These are phyloP conservation scores for Tichodroma muraria DNA, from an alignment of 2,113 vertebrate genomes.

Conservation along the genomic window DNA sequence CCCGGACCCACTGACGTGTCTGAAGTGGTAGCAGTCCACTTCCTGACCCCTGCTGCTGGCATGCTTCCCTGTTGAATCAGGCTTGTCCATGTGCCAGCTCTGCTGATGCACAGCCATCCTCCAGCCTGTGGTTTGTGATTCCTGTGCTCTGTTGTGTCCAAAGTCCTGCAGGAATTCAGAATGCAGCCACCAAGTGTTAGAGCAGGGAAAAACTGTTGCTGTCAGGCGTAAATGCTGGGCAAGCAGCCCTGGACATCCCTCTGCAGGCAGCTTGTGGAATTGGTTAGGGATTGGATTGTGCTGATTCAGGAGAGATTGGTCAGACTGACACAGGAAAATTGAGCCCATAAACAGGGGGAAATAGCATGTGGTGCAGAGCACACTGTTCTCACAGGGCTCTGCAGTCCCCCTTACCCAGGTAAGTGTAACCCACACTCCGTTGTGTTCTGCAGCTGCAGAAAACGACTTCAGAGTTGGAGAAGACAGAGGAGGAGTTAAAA, in stretches of 20 bases:
- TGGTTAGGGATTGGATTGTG: neutral
- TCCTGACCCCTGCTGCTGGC: neutral
- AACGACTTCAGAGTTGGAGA: constrained; percentile 69
- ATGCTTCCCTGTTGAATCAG: neutral
- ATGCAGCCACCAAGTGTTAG: neutral
- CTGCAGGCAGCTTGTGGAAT: constrained; percentile 47
- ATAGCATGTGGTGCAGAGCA: neutral
- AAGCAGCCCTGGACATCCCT: constrained; percentile 41
- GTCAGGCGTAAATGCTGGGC: neutral
- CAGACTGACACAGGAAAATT: neutral
- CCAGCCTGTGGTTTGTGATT: neutral
- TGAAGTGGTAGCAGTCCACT: constrained; percentile 2
- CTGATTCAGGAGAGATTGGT: neutral
- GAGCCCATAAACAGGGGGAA: neutral
- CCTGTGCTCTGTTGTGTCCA: neutral
- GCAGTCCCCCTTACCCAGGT: neutral
- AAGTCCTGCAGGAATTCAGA: neutral
- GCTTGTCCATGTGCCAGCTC: neutral
- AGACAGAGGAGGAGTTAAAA: constrained; percentile 78
- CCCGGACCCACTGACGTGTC: neutral
- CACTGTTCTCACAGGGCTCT: neutral
- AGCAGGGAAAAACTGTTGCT: neutral
- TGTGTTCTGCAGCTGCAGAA: constrained; percentile 77
- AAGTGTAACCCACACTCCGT: neutral
- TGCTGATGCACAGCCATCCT: neutral